Evolutionary conservation across 23 tunicate genomes (phyloP), one percentile per base, ranked within the genome.

Genomic region (Halocynthia aurantium): DNA sequence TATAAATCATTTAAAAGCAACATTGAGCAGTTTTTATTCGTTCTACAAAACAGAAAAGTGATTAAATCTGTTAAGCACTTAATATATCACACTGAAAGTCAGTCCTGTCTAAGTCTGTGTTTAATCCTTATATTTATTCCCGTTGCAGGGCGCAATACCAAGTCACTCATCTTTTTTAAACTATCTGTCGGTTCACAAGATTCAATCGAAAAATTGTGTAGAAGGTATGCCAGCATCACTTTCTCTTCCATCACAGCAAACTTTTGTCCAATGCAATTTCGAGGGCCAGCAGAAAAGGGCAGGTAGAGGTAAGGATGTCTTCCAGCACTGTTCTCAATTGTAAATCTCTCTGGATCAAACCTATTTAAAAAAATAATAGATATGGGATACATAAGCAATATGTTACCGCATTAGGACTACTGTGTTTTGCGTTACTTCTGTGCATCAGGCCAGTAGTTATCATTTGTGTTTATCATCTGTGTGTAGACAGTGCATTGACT

Each of bases 191-290:
- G 67, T 9, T 72, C 62, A 58, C 51, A 57, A 68, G 77, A 79
- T 9, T 15, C 52, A 6, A 88, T 53, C 15, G 65, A 19, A 60
- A 50, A 88, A 0, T 70, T 70, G 10, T 78, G 81, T 11, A 88
- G 53, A 22, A 84, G 7, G 13, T 83, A 61, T 7, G 84, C 76
- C 22, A 88, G 52, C 10, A 81, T 18, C 10, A 90, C 89, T 62
- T 90, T 90, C 20, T 58, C 60, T 62, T 90, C 83, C 61, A 55
- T 62, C 82, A 75, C 20, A 10, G 83, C 96, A 80, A 90, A 90
- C 13, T 71, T 61, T 75, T 90, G 96, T 6, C 96, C 89, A 50
- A 90, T 90, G 81, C 89, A 85, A 55, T 85, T 85, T 62, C 89
- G 44, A 8, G 84, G 79, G 50, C 89, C 89, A 61, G 89, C 89